Percentiles rank a stretch among this genome's conserved stretches.
Conservation (phyloP, 2,113 vertebrate species). For the Ceuthmochares aereus region DNA sequence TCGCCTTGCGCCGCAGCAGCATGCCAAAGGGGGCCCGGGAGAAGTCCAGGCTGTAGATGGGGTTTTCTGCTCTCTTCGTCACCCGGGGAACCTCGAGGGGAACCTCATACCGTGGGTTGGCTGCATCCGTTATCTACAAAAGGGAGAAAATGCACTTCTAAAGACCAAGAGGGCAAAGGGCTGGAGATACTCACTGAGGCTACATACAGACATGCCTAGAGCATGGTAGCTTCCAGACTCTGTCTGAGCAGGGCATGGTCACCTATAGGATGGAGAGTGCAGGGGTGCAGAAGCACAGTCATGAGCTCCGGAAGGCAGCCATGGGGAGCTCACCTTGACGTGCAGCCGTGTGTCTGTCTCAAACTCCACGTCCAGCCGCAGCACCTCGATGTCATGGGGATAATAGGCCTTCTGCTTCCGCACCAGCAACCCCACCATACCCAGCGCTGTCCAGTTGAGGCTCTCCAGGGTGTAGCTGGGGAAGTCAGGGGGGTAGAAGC, state of each 20-base stretch:
- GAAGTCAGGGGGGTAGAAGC: conserved; percentile 85
- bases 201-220: not conserved
- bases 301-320: not conserved
- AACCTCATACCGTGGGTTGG: conserved; percentile 80
- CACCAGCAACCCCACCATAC: conserved; percentile 77
- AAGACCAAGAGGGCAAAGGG: not conserved
- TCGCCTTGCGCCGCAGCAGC: conserved; percentile 73
- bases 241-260: not conserved
- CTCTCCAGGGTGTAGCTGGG: conserved; percentile 82
- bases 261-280: not conserved
- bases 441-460: conserved; percentile 72
- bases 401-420: conserved; percentile 83
- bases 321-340: conserved; percentile 77
- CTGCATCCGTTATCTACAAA: conserved; percentile 80
- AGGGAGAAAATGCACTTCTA: fast-evolving
- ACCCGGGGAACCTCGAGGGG: conserved; percentile 76
- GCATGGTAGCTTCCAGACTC: not conserved
- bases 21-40: conserved; percentile 81
- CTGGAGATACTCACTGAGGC: not conserved
- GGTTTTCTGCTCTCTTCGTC: conserved; percentile 72
- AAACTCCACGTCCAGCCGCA: conserved; percentile 79
- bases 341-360: conserved; percentile 82
- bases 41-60: conserved; percentile 78
- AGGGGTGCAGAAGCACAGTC: not conserved
- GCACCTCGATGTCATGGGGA: conserved; percentile 78